These are phyloP conservation scores for Amphipoea lucens DNA, from an alignment of 2,888 invertebrate genomes.

Conservation along the genomic window DNA sequence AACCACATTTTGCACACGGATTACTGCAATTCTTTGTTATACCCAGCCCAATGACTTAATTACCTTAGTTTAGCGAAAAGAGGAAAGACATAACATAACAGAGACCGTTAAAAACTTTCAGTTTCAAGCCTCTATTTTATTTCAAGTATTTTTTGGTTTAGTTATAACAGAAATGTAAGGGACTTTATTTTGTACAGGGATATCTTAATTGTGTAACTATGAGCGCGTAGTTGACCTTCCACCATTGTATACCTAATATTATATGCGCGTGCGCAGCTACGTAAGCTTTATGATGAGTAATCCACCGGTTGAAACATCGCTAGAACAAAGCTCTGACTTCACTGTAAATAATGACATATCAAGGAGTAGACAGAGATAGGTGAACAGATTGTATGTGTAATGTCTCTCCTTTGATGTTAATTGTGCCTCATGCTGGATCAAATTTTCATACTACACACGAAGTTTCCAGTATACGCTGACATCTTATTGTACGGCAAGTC, in stretches of 20 bases:
- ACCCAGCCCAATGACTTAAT: not conserved
- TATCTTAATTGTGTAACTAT: slow-evolving; percentile 7
- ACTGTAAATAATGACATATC: slow-evolving; percentile 20
- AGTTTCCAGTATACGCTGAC: too few relatives aligned
- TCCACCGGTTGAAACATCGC: slow-evolving; percentile 21
- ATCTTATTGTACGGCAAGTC: too few relatives aligned
- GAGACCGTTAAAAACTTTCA: too few relatives aligned
- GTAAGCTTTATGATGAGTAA: slow-evolving; percentile 53
- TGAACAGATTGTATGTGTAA: not conserved
- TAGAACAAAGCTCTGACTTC: slow-evolving; percentile 41
- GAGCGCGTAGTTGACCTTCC: slow-evolving; percentile 45
- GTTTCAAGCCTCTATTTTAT: not conserved
- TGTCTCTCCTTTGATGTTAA: slow-evolving; percentile 12
- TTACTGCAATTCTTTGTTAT: not conserved
- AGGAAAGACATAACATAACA: not conserved
- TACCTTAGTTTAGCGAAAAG: not conserved
- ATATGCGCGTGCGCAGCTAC: slow-evolving; percentile 25
- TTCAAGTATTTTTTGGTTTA: not conserved
- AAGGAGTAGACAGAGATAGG: not conserved
- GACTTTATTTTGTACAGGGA: not conserved
- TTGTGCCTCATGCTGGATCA: not conserved
- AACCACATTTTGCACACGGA: slow-evolving; percentile 30
- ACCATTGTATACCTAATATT: slow-evolving; percentile 21
- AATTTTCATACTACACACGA: too few relatives aligned
- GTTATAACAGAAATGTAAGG: not conserved